phyloP scores from a whole-genome alignment of 2,797 vertebrate genomes.

The Falco novaeseelandiae region DNA sequence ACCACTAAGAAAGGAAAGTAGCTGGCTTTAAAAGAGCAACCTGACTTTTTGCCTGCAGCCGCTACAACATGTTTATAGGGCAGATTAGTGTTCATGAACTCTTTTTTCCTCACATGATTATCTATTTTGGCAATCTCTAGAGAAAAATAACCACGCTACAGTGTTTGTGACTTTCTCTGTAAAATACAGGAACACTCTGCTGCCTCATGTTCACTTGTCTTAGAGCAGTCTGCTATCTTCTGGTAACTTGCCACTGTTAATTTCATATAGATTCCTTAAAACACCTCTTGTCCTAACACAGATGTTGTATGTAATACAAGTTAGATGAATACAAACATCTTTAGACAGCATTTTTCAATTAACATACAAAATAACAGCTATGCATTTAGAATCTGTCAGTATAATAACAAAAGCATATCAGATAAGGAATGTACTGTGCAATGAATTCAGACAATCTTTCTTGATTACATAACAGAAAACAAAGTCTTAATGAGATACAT shows the following conservation, averaged over 20 bases:
- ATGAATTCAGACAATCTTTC: neutral
- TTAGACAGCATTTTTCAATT: neutral
- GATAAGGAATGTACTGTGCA: neutral
- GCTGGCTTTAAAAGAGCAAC: neutral
- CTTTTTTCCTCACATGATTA: neutral
- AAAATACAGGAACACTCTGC: neutral
- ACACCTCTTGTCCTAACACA: neutral
- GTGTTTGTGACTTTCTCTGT: neutral
- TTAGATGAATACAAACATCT: neutral
- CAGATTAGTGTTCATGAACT: neutral
- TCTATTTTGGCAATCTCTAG: neutral
- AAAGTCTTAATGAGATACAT: neutral
- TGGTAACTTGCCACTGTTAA: neutral
- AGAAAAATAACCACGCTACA: neutral
- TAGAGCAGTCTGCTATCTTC: neutral
- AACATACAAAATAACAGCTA: neutral
- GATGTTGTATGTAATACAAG: neutral
- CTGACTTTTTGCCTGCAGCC: neutral
- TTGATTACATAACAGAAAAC: neutral
- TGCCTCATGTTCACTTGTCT: neutral
- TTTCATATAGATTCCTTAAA: neutral
- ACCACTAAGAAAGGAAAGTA: neutral
- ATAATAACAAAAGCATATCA: neutral
- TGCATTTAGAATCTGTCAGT: neutral
- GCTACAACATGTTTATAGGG: neutral